Conservation (phyloP, 2,113 vertebrate species). For the Scartelaos histophorus region DNA sequence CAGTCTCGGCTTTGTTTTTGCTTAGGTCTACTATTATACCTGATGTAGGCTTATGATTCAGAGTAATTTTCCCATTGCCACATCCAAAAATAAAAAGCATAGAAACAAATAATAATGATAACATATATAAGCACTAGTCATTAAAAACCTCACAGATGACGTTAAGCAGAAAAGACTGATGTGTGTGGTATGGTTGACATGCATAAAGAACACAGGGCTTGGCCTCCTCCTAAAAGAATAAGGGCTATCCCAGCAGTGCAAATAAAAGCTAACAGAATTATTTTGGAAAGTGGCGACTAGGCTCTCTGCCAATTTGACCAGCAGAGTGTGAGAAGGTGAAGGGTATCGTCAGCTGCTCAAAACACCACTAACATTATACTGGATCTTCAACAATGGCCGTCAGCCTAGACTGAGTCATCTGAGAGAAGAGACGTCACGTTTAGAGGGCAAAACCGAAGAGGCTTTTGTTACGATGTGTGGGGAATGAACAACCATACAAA, state of each 20-base stretch:
- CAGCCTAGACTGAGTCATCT: constrained; percentile 4
- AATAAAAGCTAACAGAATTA: constrained; percentile 67
- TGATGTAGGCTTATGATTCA: too few species aligned
- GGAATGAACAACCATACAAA: not conserved
- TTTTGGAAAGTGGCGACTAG: constrained; percentile 69
- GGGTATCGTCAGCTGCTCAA: constrained; percentile 32
- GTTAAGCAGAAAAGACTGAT: constrained; percentile 56
- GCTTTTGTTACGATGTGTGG: not conserved
- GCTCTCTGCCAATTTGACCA: constrained; percentile 58
- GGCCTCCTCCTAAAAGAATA: constrained; percentile 52
- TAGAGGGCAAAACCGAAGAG: constrained; percentile 18
- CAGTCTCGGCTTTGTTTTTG: too few species aligned
- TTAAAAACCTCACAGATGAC: constrained; percentile 10
- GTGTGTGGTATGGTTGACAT: constrained; percentile 34
- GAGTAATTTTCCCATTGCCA: too few species aligned
- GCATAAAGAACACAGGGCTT: constrained; percentile 57
- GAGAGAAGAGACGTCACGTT: constrained; percentile 12
- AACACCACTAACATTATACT: constrained; percentile 23
- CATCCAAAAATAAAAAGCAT: too few species aligned
- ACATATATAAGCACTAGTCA: too few species aligned
- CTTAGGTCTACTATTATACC: too few species aligned
- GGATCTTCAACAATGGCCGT: constrained; percentile 25
- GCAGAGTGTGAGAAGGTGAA: constrained; percentile 38
- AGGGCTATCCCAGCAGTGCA: constrained; percentile 46
- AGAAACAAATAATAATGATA: too few species aligned